Percentiles rank a stretch among this genome's conserved stretches.
Conservation (phyloP, 2,113 vertebrate species). For the Phyllopteryx taeniolatus region DNA sequence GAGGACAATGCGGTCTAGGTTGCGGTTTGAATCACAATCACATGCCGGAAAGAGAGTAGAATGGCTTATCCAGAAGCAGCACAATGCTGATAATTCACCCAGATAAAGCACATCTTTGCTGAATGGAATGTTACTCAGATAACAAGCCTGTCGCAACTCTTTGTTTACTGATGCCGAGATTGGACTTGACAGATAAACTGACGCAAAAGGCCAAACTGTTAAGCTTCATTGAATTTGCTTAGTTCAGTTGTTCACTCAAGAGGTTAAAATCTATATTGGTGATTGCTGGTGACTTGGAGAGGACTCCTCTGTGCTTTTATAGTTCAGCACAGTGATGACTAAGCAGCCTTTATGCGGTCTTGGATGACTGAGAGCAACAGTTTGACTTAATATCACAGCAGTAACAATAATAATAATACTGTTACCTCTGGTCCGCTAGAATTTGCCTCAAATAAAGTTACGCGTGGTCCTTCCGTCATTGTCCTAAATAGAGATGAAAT, state of each 20-base stretch:
- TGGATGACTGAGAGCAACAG: background rate
- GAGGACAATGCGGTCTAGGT: background rate
- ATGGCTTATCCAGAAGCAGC: background rate
- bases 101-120: background rate
- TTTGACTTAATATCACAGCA: conserved; percentile 1
- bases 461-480: background rate
- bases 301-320: conserved; percentile 1
- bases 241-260: background rate
- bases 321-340: conserved; percentile 42
- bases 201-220: background rate
- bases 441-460: background rate
- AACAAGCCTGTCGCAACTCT: background rate
- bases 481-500: background rate
- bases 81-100: background rate
- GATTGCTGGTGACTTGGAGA: conserved; percentile 11
- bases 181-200: background rate
- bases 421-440: background rate
- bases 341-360: conserved; percentile 35
- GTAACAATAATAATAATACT: background rate
- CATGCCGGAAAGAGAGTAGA: too few species aligned
- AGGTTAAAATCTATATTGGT: background rate
- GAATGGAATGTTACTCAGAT: background rate
- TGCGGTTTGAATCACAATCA: background rate
- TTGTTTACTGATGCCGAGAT: background rate
- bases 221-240: conserved; percentile 14